Evolutionary conservation across 2,888 invertebrate species (phyloP).

Genomic region (Caenorhabditis angaria): DNA sequence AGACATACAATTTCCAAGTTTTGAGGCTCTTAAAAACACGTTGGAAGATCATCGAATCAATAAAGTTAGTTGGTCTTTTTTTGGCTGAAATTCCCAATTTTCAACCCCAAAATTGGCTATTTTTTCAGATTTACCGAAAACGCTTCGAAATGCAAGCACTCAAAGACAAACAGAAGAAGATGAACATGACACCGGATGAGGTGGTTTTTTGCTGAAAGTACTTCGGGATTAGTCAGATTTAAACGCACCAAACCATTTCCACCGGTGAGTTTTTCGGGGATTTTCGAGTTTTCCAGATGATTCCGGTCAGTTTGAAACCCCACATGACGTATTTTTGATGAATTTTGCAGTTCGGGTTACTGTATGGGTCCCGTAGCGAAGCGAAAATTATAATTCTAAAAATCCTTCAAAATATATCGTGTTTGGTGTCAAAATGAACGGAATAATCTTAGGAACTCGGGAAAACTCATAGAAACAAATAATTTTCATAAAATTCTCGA

Average conservation of each 20-base stretch:
- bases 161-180: slow-evolving; percentile 36
- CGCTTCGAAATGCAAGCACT: slow-evolving; percentile 44
- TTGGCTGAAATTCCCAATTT: background rate
- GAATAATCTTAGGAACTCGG: no score
- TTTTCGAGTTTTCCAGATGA: background rate
- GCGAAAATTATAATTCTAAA: no score
- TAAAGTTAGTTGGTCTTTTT: slow-evolving; percentile 11
- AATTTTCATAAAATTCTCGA: no score
- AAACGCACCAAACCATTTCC: slow-evolving; percentile 52
- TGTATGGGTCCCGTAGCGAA: no score
- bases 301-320: no score
- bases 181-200: slow-evolving; percentile 44
- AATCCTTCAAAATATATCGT: no score
- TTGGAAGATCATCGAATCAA: slow-evolving; percentile 40
- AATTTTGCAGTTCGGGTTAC: no score
- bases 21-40: slow-evolving; percentile 21
- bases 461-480: no score
- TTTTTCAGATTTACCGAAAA: slow-evolving; percentile 40
- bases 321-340: no score
- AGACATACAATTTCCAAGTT: slow-evolving; percentile 31
- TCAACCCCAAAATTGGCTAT: background rate
- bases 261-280: slow-evolving; percentile 19
- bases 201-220: slow-evolving; percentile 32
- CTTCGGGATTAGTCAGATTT: slow-evolving; percentile 23
- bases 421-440: no score